Conservation (phyloP, 2,797 vertebrate genomes). For the Rhynchotus rufescens region DNA sequence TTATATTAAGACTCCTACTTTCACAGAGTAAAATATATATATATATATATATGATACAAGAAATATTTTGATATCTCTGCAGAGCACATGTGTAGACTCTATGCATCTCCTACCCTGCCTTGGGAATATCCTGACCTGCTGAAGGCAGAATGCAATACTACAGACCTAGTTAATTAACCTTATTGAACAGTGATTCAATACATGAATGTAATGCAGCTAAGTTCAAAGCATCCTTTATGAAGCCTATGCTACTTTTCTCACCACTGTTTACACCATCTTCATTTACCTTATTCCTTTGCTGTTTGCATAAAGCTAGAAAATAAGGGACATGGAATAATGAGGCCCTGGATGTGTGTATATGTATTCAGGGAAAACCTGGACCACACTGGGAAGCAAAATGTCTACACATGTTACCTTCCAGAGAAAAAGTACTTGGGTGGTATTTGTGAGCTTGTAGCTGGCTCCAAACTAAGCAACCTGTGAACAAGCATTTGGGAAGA, state of each 20-base stretch:
- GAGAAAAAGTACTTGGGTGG: not conserved
- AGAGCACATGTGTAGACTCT: not conserved
- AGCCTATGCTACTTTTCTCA: not conserved
- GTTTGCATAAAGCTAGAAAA: not conserved
- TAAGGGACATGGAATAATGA: not conserved
- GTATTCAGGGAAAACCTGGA: not conserved
- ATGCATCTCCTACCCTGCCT: not conserved
- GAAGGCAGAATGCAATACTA: not conserved
- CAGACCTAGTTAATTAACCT: not conserved
- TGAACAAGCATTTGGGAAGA: not conserved
- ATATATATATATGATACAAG: not conserved
- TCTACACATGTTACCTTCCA: not conserved
- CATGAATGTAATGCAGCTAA: not conserved
- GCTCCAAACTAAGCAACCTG: not conserved
- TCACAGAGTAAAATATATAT: not conserved
- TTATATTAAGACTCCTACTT: not conserved
- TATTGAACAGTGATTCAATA: not conserved
- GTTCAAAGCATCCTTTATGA: not conserved
- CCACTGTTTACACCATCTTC: not conserved
- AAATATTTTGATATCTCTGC: not conserved
- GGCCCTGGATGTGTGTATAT: accelerated
- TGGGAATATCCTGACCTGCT: not conserved
- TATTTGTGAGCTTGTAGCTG: not conserved
- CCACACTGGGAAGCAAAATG: not conserved
- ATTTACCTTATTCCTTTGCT: not conserved